A percentile compares a stretch with the other conserved stretches of the same genome.
These are phyloP conservation scores for Strigamia maritima DNA, from an alignment of 2,888 invertebrate species.

Conservation along the genomic window DNA sequence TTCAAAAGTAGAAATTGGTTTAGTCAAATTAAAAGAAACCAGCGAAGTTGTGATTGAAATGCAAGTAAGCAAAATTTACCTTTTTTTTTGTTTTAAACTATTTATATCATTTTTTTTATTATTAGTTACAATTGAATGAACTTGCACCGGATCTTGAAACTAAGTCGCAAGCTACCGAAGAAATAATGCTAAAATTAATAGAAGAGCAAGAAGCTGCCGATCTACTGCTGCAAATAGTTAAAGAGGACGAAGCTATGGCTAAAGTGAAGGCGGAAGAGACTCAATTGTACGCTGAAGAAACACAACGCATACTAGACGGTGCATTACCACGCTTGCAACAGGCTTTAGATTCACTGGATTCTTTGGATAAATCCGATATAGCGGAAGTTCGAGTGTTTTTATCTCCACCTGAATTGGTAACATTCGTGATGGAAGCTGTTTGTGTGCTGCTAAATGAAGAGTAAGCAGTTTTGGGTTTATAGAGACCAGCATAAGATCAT, in stretches of 20 bases:
- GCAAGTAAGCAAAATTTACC: constrained; percentile 6
- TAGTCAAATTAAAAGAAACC: constrained; percentile 51
- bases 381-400: constrained; percentile 84
- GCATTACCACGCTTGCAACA: background rate
- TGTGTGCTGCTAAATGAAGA: constrained; percentile 77
- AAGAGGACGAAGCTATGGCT: constrained; percentile 77
- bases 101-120: constrained; percentile 52
- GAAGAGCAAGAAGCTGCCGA: constrained; percentile 78
- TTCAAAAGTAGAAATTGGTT: constrained; percentile 70
- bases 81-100: background rate
- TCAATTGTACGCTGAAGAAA: constrained; percentile 74
- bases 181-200: constrained; percentile 70
- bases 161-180: constrained; percentile 71
- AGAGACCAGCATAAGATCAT: too few species aligned
- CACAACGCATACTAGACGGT: constrained; percentile 57
- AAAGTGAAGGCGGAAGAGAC: constrained; percentile 84
- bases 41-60: constrained; percentile 27
- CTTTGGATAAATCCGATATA: constrained; percentile 84
- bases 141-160: constrained; percentile 76
- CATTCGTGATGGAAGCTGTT: constrained; percentile 88
- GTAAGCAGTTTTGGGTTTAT: too few species aligned
- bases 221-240: constrained; percentile 61
- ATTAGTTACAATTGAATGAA: constrained; percentile 70
- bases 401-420: constrained; percentile 80
- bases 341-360: constrained; percentile 74